Evolutionary conservation across 2,797 vertebrate genomes (phyloP), one percentile per base, ranked within the genome.

Genomic region (Myoxocephalus aenaeus): DNA sequence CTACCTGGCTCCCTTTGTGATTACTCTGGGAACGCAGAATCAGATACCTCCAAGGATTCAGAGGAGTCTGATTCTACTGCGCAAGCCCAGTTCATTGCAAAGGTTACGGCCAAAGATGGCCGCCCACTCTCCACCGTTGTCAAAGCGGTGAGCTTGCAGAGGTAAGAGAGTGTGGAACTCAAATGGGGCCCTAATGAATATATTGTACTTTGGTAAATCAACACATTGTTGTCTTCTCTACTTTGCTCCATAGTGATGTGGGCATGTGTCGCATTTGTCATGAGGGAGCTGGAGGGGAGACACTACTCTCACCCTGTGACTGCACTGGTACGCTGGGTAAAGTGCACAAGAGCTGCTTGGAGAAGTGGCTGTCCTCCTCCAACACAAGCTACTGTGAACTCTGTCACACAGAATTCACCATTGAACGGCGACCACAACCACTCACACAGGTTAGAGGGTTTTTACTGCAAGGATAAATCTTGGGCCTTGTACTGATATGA

Each of bases 351-450:
- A 99, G 96, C 95, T 99, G 98, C 89, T 94, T 99, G 94, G 98
- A 99, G 92, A 97, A 96, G 91, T 99, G 98, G 98, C 96, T 99
- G 36, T 99, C 98, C 20, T 99, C 98, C 44, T 99, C 98, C 83
- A 99, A 99, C 95, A 99, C 98, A 91, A 99, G 97, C 94, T 99
- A 98, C 95, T 99, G 98, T 74, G 97, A 99, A 92, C 96, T 99
- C 79, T 99, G 98, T 92, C 98, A 99, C 94, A 98, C 97, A 7
- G 97, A 99, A 92, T 99, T 99, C 86, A 97, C 97, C 25, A 96
- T 98, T 71, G 98, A 99, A 89, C 96, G 98, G 87, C 94, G 96
- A 87, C 97, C 98, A 4, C 95, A 97, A 65, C 97, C 98, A 84
- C 96, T 99, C 87, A 98, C 96, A 87, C 97, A 99, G 97, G 98